phyloP scores from a whole-genome alignment of 2,797 vertebrate genomes.

The Mastacembelus armatus region DNA sequence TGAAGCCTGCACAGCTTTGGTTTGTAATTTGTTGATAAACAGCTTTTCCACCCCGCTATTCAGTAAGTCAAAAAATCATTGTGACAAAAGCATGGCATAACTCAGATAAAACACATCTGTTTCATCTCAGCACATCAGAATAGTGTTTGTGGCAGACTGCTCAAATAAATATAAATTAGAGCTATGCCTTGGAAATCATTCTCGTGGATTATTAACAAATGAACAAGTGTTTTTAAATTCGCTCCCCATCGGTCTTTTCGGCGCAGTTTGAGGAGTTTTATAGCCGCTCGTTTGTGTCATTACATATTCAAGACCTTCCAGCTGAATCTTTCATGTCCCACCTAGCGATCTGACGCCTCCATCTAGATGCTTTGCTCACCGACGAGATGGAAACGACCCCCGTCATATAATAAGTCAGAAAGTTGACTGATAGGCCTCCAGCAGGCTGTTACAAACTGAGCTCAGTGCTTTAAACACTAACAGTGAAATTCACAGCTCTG shows the following conservation, averaged over 20 bases:
- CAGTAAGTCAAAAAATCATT: slow-evolving; percentile 64
- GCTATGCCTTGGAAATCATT: slow-evolving; percentile 51
- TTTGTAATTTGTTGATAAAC: slow-evolving; percentile 82
- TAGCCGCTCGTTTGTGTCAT: slow-evolving; percentile 67
- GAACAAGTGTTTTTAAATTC: slow-evolving; percentile 73
- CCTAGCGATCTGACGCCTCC: slow-evolving; percentile 73
- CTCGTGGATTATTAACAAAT: slow-evolving; percentile 65
- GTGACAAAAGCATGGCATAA: slow-evolving; percentile 62
- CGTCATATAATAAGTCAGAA: slow-evolving; percentile 49
- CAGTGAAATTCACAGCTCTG: slow-evolving; percentile 38
- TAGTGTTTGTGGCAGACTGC: slow-evolving; percentile 48
- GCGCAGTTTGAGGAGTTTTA: slow-evolving; percentile 53
- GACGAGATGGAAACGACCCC: slow-evolving; percentile 59
- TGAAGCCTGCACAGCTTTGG: slow-evolving; percentile 62
- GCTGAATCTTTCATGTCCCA: slow-evolving; percentile 74
- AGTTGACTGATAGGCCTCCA: slow-evolving; percentile 58
- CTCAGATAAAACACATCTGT: slow-evolving; percentile 69
- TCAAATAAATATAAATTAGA: slow-evolving; percentile 69
- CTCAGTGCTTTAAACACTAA: slow-evolving; percentile 12
- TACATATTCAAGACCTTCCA: slow-evolving; percentile 68
- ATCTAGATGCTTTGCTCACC: slow-evolving; percentile 66
- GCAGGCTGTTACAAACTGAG: slow-evolving; percentile 23
- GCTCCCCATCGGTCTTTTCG: slow-evolving; percentile 52
- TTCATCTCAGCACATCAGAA: slow-evolving; percentile 66
- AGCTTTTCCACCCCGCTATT: slow-evolving; percentile 72